Conservation (phyloP, 2,113 vertebrate genomes). For the Cettia cetti region DNA sequence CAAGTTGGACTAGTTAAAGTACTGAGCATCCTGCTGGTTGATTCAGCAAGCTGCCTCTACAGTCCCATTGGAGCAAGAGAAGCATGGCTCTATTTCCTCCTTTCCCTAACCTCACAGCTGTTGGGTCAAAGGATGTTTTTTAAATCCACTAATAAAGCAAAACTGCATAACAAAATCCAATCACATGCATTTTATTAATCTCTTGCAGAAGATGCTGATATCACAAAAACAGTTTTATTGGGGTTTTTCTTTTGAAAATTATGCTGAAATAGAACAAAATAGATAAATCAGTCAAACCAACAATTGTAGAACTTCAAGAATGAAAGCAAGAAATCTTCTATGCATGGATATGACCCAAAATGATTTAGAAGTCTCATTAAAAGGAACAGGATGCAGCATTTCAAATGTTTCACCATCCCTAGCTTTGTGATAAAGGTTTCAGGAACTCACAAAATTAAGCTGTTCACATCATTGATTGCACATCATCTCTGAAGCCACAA, state of each 20-base stretch:
- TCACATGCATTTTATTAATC: not conserved
- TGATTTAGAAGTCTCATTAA: constrained; percentile 20
- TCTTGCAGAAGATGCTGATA: constrained; percentile 2
- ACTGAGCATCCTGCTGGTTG: not conserved
- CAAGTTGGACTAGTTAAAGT: not conserved
- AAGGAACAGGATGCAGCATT: constrained; percentile 32
- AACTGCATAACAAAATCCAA: not conserved
- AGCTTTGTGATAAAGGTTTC: not conserved
- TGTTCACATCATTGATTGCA: not conserved
- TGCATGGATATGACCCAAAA: not conserved
- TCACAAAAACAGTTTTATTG: not conserved
- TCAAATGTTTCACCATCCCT: constrained; percentile 16
- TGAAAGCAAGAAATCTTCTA: not conserved
- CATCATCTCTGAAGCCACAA: not conserved
- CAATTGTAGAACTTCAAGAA: constrained; percentile 1
- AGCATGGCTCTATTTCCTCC: not conserved
- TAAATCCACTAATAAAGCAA: constrained; percentile 20
- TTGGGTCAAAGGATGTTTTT: constrained; percentile 21
- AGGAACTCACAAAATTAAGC: constrained; percentile 8
- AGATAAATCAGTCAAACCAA: constrained; percentile 5
- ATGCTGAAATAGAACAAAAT: not conserved
- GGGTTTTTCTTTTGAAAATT: not conserved
- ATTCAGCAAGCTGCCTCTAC: not conserved
- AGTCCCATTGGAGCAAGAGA: not conserved
- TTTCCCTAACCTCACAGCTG: constrained; percentile 9